phyloP scores from a whole-genome alignment of 2,888 invertebrate genomes.

The Erebia epiphron region DNA sequence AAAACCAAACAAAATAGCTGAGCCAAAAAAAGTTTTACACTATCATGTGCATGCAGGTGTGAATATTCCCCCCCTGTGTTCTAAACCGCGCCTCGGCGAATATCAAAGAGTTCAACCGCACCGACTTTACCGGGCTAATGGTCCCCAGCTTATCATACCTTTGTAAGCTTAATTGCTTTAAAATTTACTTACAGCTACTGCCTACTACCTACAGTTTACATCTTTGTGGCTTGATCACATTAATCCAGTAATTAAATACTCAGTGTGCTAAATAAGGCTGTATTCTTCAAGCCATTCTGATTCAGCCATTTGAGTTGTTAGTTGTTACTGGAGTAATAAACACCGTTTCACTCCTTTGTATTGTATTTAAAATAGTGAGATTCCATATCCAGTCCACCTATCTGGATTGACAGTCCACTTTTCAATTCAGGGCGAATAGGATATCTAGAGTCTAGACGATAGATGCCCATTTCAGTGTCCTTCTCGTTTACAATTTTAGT shows the following conservation, averaged over 20 bases:
- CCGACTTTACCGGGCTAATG: conserved; percentile 17
- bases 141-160: conserved; percentile 31
- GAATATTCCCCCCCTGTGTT: not conserved
- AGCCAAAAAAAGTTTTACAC: not conserved
- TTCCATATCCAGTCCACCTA: too few relatives aligned
- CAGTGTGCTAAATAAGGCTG: too few relatives aligned
- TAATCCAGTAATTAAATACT: not conserved
- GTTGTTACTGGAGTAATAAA: too few relatives aligned
- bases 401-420: too few relatives aligned
- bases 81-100: conserved; percentile 4
- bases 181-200: conserved; percentile 31
- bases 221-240: conserved; percentile 1
- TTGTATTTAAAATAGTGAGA: too few relatives aligned
- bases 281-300: too few relatives aligned
- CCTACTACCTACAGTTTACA: conserved; percentile 1
- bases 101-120: conserved; percentile 22
- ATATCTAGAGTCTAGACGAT: too few relatives aligned
- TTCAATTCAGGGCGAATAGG: too few relatives aligned
- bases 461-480: too few relatives aligned
- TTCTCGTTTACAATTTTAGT: too few relatives aligned
- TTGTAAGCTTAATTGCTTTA: conserved; percentile 33
- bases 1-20: not conserved
- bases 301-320: too few relatives aligned
- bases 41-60: conserved; percentile 1
- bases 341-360: too few relatives aligned